These are phyloP conservation scores for Caenorhabditis becei DNA, from an alignment of 2,888 invertebrate genomes.

Conservation along the genomic window DNA sequence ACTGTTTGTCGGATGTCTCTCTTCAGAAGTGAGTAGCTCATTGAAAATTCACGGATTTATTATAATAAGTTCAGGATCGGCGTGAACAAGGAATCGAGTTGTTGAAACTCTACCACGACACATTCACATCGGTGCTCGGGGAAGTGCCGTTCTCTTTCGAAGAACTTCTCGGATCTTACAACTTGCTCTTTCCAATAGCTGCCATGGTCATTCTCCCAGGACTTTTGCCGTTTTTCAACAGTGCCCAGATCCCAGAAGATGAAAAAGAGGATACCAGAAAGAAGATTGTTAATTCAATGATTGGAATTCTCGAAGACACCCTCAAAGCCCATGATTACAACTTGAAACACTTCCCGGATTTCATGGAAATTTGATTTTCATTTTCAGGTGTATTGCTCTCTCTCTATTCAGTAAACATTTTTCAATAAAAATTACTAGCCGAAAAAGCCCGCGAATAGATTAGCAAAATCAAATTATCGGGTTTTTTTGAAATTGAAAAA, in stretches of 20 bases:
- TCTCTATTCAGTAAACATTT: no score
- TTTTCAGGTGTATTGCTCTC: no score
- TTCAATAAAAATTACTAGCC: no score
- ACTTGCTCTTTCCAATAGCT: slow-evolving; percentile 25
- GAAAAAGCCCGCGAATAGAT: no score
- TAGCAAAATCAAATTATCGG: no score
- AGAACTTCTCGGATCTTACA: slow-evolving; percentile 38
- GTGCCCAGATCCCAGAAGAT: not conserved
- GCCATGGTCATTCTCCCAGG: slow-evolving; percentile 28
- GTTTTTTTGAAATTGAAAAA: no score
- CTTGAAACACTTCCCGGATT: slow-evolving; percentile 20
- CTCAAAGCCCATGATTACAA: slow-evolving; percentile 33
- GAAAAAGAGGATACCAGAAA: slow-evolving; percentile 5
- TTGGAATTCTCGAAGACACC: slow-evolving; percentile 36
- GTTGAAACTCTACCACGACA: slow-evolving; percentile 25
- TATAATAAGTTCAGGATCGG: slow-evolving; percentile 3
- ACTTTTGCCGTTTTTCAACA: slow-evolving; percentile 14
- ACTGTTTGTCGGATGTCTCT: slow-evolving; percentile 29
- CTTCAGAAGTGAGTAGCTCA: not conserved
- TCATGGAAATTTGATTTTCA: not conserved
- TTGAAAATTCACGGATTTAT: no score
- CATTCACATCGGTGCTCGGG: slow-evolving; percentile 9
- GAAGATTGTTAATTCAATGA: slow-evolving; percentile 6
- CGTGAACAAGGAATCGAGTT: slow-evolving; percentile 18
- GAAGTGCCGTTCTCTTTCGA: slow-evolving; percentile 19